Evolutionary conservation across 1,140 invertebrate species (phyloP), one percentile per base, ranked within the genome.

Genomic region (Zaprionus davidi): DNA sequence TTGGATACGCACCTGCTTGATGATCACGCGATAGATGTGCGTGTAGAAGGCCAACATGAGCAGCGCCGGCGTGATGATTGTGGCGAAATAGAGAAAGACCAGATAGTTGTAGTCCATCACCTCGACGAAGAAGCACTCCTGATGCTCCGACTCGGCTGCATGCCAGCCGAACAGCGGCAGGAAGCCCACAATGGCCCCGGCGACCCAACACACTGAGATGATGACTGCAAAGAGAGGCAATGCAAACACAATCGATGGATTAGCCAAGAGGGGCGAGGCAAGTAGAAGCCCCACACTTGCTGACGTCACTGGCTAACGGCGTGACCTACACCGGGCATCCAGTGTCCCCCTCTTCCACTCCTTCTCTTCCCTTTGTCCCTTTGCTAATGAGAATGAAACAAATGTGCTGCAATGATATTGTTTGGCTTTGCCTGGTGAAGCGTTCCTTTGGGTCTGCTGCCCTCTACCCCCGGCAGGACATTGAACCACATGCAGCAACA

Each of bases 81-180:
- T 98, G 4, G 96, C 95, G 82, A 98, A 97, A 91, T 97, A 98
- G 1, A 98, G 94, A 93, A 98, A 98, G 12, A 98, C 95, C 28
- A 98, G 94, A 91, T 97, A 98, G 90, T 97, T 94, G 92, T 97
- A 97, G 92, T 97, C 96, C 96, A 98, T 98, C 26, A 98, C 96
- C 81, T 96, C 94, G 1, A 96, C 95, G 93, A 98, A 98, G 81
- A 96, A 95, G 91, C 97, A 98, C 36, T 93, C 92, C 3, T 93
- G 90, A 28, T 94, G 92, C 24, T 93, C 79, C 22, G 94, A 92
- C 15, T 93, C 88, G n/a, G 94, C 93, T 55, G 94, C 92, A 87
- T 97, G 96, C 97, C 97, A 98, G n/a, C 97, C 97, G 60, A 98
- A 95, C 1, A 98, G 93, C 0, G 97, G 97, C 44, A 98, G 93